phyloP scores from a whole-genome alignment of 2,797 vertebrate species.

The Salarias fasciatus region DNA sequence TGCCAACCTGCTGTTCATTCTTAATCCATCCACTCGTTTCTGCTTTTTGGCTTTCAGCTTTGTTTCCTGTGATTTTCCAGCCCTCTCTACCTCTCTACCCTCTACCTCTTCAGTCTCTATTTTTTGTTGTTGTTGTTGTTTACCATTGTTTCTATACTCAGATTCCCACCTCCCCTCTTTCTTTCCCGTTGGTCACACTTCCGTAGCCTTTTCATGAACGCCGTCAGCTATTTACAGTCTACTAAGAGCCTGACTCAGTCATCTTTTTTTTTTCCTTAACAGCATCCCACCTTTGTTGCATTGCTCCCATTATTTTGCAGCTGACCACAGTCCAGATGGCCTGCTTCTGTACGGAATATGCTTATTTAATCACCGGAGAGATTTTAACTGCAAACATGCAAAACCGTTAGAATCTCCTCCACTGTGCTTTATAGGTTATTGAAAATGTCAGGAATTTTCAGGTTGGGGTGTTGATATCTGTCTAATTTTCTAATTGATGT shows the following conservation, averaged over 20 bases:
- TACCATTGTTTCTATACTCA: not conserved
- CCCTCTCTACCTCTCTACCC: slow-evolving; percentile 6
- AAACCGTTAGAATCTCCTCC: not conserved
- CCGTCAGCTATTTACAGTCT: no score
- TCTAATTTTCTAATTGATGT: no score
- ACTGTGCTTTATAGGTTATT: not conserved
- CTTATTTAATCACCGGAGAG: slow-evolving; percentile 10
- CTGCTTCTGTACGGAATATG: slow-evolving; percentile 20
- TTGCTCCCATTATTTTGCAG: slow-evolving; percentile 7
- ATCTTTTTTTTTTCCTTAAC: not conserved
- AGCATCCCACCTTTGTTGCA: slow-evolving; percentile 16
- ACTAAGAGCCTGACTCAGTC: not conserved
- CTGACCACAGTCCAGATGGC: slow-evolving; percentile 48
- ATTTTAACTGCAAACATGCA: slow-evolving; percentile 8
- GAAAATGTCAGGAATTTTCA: slow-evolving; percentile 7
- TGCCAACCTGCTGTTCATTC: slow-evolving; percentile 47
- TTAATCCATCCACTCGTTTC: slow-evolving; percentile 25
- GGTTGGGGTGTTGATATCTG: no score
- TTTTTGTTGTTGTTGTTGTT: not conserved
- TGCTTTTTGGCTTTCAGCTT: slow-evolving; percentile 35
- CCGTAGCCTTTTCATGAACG: no score
- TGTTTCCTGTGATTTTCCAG: slow-evolving; percentile 19
- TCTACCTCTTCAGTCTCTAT: slow-evolving; percentile 18
- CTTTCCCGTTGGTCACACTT: not conserved
- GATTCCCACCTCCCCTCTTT: slow-evolving; percentile 17